Base-by-base conservation (phyloP, 1,140 invertebrate species). In the Aphidius gifuensis region DNA sequence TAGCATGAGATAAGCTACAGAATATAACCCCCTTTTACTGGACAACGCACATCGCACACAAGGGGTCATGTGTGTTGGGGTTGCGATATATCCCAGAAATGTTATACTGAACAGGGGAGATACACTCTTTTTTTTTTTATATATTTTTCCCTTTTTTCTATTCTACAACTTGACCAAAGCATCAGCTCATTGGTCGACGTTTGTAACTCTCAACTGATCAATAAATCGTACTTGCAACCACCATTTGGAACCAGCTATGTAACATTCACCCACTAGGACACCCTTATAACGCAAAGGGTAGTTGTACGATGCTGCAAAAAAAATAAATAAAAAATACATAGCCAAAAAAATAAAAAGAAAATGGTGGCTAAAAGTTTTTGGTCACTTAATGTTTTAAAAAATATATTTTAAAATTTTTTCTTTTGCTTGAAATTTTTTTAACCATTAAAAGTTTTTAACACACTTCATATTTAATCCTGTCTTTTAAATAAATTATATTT, bases 221-320 rank as follows among this genome's bases (percentile, higher is more conserved):
- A 79, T 80, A 80, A 78, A 79, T 79, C 72, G 71, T 74, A 74
- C 74, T 72, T 76, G 65, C 66, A 68, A 61, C 67, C 43, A 53
- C 55, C 44, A 53, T 39, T 58, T 38, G 61, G 39, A 39, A 46
- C 57, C 47, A 63, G 11, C 43, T 57, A 32, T 32, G 1, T 32
- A 32, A 32, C n/a, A 55, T n/a, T 55, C 40, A 44, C 43, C 43
- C 39, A 59, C 46, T 32, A 45, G 46, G 55, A 63, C 58, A 55
- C 44, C 57, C 50, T 42, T 45, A 54, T 54, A 44, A 43, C 40
- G 44, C 43, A 48, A 56, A 57, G 57, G 44, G 51, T 38, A 63
- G 56, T 63, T 16, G 39, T 42, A 44, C 51, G 38, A 44, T 61
- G 53, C 39, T 9, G 16, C 40, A 61, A 57, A 50, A 63, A 51